phyloP scores from a whole-genome alignment of 2,113 vertebrate species.

The Epinephelus lanceolatus region DNA sequence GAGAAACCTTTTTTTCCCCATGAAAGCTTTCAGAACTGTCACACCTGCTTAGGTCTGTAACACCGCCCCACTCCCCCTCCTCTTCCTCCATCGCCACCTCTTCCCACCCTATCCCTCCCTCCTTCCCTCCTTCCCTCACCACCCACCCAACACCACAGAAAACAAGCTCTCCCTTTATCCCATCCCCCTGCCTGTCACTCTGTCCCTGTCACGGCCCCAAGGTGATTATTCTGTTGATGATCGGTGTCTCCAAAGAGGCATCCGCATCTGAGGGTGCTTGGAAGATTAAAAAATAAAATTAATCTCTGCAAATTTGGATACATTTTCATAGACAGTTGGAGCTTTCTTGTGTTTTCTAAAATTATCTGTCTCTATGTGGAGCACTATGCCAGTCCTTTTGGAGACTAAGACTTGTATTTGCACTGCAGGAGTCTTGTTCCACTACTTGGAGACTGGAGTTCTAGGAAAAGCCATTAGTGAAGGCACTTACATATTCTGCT shows the following conservation, averaged over 20 bases:
- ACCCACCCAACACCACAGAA: constrained; percentile 11
- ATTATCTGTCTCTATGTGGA: neutral
- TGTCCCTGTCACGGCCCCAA: neutral
- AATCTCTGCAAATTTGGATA: neutral
- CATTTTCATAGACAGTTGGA: neutral
- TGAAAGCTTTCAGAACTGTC: constrained; percentile 78
- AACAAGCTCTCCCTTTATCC: constrained; percentile 34
- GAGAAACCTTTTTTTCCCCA: constrained; percentile 62
- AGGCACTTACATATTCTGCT: constrained; percentile 44
- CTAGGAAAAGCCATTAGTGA: constrained; percentile 49
- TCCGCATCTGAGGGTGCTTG: neutral
- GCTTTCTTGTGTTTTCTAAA: constrained; percentile 1
- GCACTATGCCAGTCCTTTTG: neutral
- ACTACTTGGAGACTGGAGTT: constrained; percentile 12
- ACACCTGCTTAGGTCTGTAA: constrained; percentile 76
- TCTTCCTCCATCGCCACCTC: constrained; percentile 9
- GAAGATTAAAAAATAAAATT: neutral
- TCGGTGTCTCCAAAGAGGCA: neutral
- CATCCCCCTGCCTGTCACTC: neutral
- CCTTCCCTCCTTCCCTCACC: neutral
- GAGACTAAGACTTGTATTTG: constrained; percentile 1
- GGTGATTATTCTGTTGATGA: constrained; percentile 16
- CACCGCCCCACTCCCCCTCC: neutral
- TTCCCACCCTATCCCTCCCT: constrained; percentile 8
- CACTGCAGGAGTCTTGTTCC: constrained; percentile 16